A percentile compares a stretch with the other conserved stretches of the same genome.
These are phyloP conservation scores for Drosophila seclusa DNA, from an alignment of 2,888 invertebrate genomes.

Conservation along the genomic window DNA sequence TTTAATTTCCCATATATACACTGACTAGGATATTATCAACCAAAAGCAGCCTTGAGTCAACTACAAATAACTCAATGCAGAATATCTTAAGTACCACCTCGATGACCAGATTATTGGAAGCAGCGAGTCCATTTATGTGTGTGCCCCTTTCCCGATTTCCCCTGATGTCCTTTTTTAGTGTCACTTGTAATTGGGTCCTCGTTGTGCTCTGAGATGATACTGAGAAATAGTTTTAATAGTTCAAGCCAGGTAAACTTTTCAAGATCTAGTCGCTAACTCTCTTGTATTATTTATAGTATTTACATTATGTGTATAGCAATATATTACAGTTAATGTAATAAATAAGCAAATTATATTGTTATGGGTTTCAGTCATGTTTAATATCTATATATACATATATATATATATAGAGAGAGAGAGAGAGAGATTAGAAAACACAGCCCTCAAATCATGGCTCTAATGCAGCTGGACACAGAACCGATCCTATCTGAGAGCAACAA, in stretches of 20 bases:
- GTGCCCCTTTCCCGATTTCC: neutral
- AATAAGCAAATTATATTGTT: neutral
- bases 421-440: neutral
- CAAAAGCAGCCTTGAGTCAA: neutral
- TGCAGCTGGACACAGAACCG: conserved; percentile 1
- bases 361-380: neutral
- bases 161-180: neutral
- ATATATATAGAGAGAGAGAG: neutral
- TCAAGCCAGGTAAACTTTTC: neutral
- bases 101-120: neutral
- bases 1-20: neutral
- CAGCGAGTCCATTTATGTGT: neutral
- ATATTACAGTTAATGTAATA: neutral
- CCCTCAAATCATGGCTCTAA: neutral
- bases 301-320: neutral
- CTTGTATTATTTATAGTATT: neutral
- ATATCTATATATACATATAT: no score
- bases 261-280: neutral
- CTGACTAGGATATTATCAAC: conserved; percentile 17
- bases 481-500: conserved; percentile 54
- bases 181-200: neutral
- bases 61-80: conserved; percentile 4
- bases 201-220: neutral
- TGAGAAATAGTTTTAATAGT: neutral
- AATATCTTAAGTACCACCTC: neutral